Conservation (phyloP, 1,140 invertebrate species). For the Drosophila bocqueti region DNA sequence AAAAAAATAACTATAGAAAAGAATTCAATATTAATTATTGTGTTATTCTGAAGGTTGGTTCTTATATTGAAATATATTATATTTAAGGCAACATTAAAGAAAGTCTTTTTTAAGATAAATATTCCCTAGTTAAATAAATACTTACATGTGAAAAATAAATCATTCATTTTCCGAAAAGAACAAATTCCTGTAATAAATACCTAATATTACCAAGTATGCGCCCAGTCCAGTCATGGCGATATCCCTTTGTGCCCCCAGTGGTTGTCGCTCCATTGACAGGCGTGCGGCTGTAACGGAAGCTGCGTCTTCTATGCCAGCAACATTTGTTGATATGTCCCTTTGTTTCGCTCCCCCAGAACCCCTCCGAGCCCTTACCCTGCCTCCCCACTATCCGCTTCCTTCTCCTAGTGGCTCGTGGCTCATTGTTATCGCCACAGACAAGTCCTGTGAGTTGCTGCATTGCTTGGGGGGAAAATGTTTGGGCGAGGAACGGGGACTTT, state of each 20-base stretch:
- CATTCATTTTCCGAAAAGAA: background rate
- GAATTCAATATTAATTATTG: no score
- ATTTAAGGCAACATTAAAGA: background rate
- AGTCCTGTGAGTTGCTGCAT: conserved; percentile 50
- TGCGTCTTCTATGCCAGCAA: conserved; percentile 52
- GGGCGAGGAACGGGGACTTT: conserved; percentile 39
- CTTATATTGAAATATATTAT: background rate
- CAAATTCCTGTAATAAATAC: background rate
- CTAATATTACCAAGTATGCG: conserved; percentile 19
- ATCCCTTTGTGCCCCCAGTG: conserved; percentile 28
- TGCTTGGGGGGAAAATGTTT: conserved; percentile 9
- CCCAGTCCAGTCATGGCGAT: background rate
- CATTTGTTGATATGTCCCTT: conserved; percentile 68
- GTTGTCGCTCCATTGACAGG: conserved; percentile 56
- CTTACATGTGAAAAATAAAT: background rate
- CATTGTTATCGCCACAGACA: conserved; percentile 63
- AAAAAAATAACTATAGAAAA: no score
- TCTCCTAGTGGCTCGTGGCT: conserved; percentile 4
- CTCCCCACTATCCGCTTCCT: conserved; percentile 20
- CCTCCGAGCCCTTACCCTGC: background rate
- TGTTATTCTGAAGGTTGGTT: background rate
- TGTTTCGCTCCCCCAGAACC: conserved; percentile 27
- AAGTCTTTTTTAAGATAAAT: background rate
- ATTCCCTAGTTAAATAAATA: background rate
- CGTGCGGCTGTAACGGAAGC: conserved; percentile 57